Evolutionary conservation across 2,113 vertebrate genomes (phyloP).

Genomic region (Engraulis encrasicolus): DNA sequence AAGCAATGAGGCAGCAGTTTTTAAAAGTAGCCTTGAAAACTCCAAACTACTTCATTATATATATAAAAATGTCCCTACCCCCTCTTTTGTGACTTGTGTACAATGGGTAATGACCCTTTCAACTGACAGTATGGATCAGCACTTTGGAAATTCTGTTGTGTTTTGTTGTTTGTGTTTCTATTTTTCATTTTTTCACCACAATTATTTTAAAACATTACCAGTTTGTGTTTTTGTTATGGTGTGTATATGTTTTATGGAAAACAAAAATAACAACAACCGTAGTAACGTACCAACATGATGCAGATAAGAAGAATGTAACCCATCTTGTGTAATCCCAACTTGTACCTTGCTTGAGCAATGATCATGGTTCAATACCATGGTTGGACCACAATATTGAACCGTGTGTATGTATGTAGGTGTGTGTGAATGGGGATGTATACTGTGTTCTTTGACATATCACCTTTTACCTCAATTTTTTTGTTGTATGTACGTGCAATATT

Average conservation of each 20-base stretch:
- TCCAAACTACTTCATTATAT: not conserved
- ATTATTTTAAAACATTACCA: no score
- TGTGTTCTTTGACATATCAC: conserved; percentile 31
- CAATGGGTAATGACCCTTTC: not conserved
- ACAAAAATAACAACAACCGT: no score
- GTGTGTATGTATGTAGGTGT: no score
- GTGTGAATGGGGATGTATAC: conserved; percentile 8
- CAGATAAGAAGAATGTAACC: not conserved
- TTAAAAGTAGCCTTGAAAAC: not conserved
- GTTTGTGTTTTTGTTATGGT: no score
- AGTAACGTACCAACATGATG: not conserved
- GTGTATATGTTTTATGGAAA: no score
- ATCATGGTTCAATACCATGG: not conserved
- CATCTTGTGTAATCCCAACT: not conserved
- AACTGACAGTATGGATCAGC: not conserved
- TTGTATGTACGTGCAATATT: conserved; percentile 60
- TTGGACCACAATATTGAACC: not conserved
- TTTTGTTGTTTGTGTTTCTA: no score
- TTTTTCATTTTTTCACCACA: not conserved
- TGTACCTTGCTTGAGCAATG: not conserved
- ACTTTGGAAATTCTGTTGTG: not conserved
- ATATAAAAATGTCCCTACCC: not conserved
- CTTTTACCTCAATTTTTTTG: conserved; percentile 47
- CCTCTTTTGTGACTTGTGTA: not conserved
- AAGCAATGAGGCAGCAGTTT: not conserved